Evolutionary conservation across 1,140 invertebrate genomes (phyloP).

Genomic region (Paramacrobiotus metropolitanus): DNA sequence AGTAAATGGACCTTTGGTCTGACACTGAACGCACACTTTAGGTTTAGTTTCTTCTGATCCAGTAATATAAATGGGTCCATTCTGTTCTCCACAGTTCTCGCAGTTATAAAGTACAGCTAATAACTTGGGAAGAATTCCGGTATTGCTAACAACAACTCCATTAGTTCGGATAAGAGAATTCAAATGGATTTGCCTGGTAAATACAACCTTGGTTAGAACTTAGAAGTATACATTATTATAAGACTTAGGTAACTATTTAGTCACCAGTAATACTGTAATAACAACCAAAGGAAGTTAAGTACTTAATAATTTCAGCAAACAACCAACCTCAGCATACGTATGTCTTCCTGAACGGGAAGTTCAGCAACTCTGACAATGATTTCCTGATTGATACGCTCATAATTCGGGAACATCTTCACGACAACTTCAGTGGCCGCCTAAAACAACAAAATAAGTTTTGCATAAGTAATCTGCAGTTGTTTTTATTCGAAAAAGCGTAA

Average conservation of each 20-base stretch:
- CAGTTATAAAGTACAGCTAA: conserved; percentile 93
- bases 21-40: conserved; percentile 89
- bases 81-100: conserved; percentile 72
- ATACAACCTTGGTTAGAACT: conserved; percentile 11
- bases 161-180: conserved; percentile 72
- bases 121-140: conserved; percentile 81
- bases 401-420: conserved; percentile 77
- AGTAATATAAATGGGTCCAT: conserved; percentile 85
- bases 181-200: conserved; percentile 64
- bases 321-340: conserved; percentile 56
- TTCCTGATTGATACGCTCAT: conserved; percentile 71
- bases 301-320: conserved; percentile 7
- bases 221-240: too few relatives aligned
- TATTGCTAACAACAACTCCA: conserved; percentile 85
- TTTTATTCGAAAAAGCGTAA: background rate
- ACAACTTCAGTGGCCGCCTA: conserved; percentile 66
- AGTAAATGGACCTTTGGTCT: conserved; percentile 74
- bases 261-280: too few relatives aligned
- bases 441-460: conserved; percentile 15
- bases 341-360: conserved; percentile 78
- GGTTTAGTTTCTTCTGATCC: conserved; percentile 83
- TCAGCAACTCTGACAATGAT: conserved; percentile 84
- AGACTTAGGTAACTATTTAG: too few relatives aligned
- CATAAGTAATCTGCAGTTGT: conserved; percentile 6
- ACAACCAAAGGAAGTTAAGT: too few relatives aligned